Evolutionary conservation across 1,140 invertebrate species (phyloP).

Genomic region (Macrotrachela quadricornifera): DNA sequence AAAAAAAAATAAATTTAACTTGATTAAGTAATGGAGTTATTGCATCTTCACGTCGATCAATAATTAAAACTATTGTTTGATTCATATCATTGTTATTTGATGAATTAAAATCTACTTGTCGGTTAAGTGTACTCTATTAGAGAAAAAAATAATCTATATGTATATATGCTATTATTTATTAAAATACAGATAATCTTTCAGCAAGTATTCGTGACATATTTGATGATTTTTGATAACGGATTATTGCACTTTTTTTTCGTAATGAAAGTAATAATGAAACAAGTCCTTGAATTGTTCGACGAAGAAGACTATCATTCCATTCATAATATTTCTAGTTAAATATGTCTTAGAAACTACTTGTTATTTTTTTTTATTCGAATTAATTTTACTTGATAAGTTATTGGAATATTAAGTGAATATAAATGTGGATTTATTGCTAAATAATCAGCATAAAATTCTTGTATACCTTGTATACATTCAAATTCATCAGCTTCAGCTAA

Average conservation of each 20-base stretch:
- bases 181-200: conserved; percentile 32
- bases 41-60: conserved; percentile 75
- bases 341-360: not conserved
- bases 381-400: conserved; percentile 28
- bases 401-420: conserved; percentile 42
- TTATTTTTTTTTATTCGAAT: not conserved
- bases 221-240: conserved; percentile 73
- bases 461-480: conserved; percentile 75
- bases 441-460: conserved; percentile 80
- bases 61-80: conserved; percentile 41
- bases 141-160: no score
- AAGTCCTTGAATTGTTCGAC: conserved; percentile 60
- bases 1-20: conserved; percentile 14
- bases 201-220: conserved; percentile 60
- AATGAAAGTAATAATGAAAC: conserved; percentile 65
- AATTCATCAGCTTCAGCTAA: conserved; percentile 90
- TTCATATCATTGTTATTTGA: conserved; percentile 34
- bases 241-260: conserved; percentile 57
- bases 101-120: conserved; percentile 10
- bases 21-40: conserved; percentile 89
- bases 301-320: conserved; percentile 51
- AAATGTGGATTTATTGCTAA: conserved; percentile 69
- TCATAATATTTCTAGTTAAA: conserved; percentile 13
- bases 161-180: no score
- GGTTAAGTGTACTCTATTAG: no score